These are phyloP conservation scores for Typhlichthys eigenmanni DNA, from an alignment of 2,797 vertebrate genomes.

Conservation along the genomic window DNA sequence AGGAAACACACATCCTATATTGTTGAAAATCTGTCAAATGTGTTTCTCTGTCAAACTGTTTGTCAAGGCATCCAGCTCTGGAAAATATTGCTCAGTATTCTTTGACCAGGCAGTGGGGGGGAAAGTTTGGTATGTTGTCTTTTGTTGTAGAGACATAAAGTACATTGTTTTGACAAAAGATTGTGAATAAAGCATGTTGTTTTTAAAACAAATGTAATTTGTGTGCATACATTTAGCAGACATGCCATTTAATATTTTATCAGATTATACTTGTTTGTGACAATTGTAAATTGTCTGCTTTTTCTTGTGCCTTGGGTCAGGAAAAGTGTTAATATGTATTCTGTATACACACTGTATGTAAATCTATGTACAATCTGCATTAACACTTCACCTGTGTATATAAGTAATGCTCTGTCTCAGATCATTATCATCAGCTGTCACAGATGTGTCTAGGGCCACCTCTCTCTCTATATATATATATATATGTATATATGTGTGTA, in stretches of 20 bases:
- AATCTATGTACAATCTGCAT: slow-evolving; percentile 4
- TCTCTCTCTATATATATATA: too few relatives aligned
- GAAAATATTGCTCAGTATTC: slow-evolving; percentile 59
- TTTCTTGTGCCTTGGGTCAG: too few relatives aligned
- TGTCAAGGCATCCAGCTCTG: slow-evolving; percentile 37
- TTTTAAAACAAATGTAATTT: slow-evolving; percentile 49
- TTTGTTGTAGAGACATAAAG: slow-evolving; percentile 38
- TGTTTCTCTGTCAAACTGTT: slow-evolving; percentile 24
- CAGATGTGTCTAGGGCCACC: too few relatives aligned
- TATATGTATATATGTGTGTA: too few relatives aligned
- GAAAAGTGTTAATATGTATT: too few relatives aligned
- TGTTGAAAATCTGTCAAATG: slow-evolving; percentile 32
- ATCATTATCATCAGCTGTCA: too few relatives aligned
- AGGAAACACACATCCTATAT: slow-evolving; percentile 17
- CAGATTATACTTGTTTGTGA: too few relatives aligned
- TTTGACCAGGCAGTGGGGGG: slow-evolving; percentile 46
- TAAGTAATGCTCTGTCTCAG: too few relatives aligned
- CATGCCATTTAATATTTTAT: too few relatives aligned
- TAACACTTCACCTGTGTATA: too few relatives aligned
- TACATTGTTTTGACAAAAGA: slow-evolving; percentile 52
- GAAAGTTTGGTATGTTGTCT: slow-evolving; percentile 42
- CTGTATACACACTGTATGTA: slow-evolving; percentile 3
- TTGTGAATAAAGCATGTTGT: slow-evolving; percentile 76
- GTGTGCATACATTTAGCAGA: slow-evolving; percentile 8
- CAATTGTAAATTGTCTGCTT: too few relatives aligned